phyloP scores from a whole-genome alignment of 2,113 vertebrate species.

The Myrmophylax atrothorax region DNA sequence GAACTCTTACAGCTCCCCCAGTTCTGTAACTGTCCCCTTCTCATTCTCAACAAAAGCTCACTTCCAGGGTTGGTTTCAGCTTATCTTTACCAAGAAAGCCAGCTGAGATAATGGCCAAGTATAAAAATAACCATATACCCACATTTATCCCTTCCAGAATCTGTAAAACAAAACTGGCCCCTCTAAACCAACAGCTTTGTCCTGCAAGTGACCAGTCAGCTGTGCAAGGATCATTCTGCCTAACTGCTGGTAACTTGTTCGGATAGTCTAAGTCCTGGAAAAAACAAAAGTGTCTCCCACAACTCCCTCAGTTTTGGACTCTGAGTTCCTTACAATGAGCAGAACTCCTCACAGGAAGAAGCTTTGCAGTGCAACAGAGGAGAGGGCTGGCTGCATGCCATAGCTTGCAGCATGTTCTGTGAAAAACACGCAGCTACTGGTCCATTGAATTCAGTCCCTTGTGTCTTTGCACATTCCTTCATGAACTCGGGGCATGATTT shows the following conservation, averaged over 20 bases:
- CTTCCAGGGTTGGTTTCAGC: background rate
- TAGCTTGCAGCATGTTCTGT: background rate
- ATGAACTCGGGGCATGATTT: background rate
- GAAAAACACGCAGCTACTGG: background rate
- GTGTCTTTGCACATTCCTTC: background rate
- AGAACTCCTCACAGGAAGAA: background rate
- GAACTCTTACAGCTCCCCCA: background rate
- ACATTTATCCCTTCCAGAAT: background rate
- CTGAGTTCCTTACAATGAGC: background rate
- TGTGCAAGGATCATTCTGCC: background rate
- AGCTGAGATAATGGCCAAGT: background rate
- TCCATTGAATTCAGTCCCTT: background rate
- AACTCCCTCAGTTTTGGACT: background rate
- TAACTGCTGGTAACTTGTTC: background rate
- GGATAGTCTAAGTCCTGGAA: background rate
- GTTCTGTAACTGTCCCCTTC: background rate
- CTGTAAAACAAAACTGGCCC: background rate
- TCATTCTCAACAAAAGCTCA: background rate
- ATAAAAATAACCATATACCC: background rate
- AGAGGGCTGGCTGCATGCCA: background rate
- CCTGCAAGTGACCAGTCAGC: background rate
- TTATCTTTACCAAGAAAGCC: background rate
- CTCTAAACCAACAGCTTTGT: background rate
- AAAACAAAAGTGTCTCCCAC: background rate
- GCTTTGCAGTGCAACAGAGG: background rate